phyloP scores from a whole-genome alignment of 2,113 vertebrate genomes.

The Pagrus major region DNA sequence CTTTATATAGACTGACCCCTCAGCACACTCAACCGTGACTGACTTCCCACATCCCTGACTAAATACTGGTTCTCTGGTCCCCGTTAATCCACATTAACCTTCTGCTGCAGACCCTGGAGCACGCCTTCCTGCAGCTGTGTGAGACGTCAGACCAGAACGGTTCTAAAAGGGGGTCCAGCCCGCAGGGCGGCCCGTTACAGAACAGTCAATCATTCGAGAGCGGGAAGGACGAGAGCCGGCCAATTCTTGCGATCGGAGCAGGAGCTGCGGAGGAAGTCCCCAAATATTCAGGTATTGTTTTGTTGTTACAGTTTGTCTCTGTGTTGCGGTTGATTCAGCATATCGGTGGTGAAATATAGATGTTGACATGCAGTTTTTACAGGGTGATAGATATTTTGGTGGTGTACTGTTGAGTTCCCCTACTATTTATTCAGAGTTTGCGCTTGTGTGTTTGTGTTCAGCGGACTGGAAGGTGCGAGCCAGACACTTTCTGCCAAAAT shows the following conservation, averaged over 20 bases:
- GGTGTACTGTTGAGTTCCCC: no score
- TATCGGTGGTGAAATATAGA: neutral
- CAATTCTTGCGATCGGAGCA: conserved; percentile 66
- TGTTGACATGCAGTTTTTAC: neutral
- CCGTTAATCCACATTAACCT: neutral
- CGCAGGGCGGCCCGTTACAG: conserved; percentile 40
- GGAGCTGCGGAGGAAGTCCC: conserved; percentile 49
- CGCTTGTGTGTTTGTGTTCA: conserved; percentile 44
- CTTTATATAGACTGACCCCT: no score
- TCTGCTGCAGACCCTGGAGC: conserved; percentile 81
- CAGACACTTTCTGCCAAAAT: conserved; percentile 81
- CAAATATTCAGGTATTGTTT: conserved; percentile 73
- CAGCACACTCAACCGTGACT: no score
- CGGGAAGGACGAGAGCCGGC: conserved; percentile 77
- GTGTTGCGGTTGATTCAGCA: neutral
- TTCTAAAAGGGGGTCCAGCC: conserved; percentile 46
- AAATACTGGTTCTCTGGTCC: neutral
- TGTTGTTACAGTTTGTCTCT: neutral
- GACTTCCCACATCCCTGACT: no score
- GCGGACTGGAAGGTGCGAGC: conserved; percentile 82
- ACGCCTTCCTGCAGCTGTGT: conserved; percentile 86
- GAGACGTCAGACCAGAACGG: conserved; percentile 76
- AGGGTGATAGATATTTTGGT: neutral
- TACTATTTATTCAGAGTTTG: no score
- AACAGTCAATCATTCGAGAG: conserved; percentile 77